A percentile compares a stretch with the other conserved stretches of the same genome.
Evolutionary conservation across 2,113 vertebrate species (phyloP).

Genomic region (Lepus timidus): DNA sequence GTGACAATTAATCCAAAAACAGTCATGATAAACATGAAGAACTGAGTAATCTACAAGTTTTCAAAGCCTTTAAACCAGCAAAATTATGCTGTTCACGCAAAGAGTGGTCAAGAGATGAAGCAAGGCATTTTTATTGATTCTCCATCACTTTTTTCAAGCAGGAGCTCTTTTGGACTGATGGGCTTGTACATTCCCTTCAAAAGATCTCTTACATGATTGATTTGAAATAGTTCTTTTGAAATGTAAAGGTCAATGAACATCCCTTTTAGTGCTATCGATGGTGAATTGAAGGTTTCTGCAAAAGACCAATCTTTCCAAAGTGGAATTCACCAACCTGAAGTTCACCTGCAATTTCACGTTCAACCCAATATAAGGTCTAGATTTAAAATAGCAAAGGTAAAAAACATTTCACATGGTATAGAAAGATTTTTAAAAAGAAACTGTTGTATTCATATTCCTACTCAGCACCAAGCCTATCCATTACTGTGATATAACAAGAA

Average conservation of each 20-base stretch:
- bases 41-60: conserved; percentile 29
- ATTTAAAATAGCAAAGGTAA: not conserved
- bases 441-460: not conserved
- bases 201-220: conserved; percentile 61
- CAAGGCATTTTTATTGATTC: conserved; percentile 63
- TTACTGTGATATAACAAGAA: not conserved
- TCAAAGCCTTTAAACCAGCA: conserved; percentile 13
- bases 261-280: conserved; percentile 35
- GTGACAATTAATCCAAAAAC: not conserved
- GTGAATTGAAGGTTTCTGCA: conserved; percentile 58
- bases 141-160: conserved; percentile 58
- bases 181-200: conserved; percentile 59
- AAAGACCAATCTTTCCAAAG: conserved; percentile 46
- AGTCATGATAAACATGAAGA: not conserved
- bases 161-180: conserved; percentile 43
- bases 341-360: conserved; percentile 46
- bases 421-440: not conserved
- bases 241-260: conserved; percentile 76
- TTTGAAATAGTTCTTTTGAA: conserved; percentile 71
- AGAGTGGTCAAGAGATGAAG: not conserved
- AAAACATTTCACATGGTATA: not conserved
- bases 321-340: conserved; percentile 54
- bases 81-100: conserved; percentile 2
- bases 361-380: not conserved
- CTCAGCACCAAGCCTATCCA: not conserved